Conservation (phyloP, 2,888 invertebrate species). For the Xanthorhoe designata region DNA sequence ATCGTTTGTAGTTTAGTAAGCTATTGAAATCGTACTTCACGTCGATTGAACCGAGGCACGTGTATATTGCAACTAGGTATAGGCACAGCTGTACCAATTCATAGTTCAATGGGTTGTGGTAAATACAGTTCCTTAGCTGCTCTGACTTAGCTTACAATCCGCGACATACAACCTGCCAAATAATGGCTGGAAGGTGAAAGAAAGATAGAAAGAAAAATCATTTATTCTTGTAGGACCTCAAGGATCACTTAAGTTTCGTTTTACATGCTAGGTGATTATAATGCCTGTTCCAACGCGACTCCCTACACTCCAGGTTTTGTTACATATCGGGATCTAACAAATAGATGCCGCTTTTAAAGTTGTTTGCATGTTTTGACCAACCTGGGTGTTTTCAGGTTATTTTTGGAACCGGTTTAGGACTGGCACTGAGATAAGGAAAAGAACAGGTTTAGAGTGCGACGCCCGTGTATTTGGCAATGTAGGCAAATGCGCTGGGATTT, state of each 20-base stretch:
- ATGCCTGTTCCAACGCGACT: no score
- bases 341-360: conserved; percentile 9
- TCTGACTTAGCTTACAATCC: conserved; percentile 15
- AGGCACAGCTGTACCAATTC: conserved; percentile 26
- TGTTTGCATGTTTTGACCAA: conserved; percentile 11
- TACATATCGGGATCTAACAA: conserved; percentile 38
- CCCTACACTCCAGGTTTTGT: no score
- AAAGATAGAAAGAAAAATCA: no score
- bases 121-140: conserved; percentile 10
- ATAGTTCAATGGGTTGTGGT: conserved; percentile 19
- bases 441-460: conserved; percentile 68
- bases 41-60: background rate
- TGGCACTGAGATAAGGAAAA: conserved; percentile 59
- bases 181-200: conserved; percentile 16
- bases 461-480: conserved; percentile 64
- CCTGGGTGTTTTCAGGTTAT: conserved; percentile 25
- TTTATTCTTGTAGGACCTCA: no score
- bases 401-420: conserved; percentile 64
- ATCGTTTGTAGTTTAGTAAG: no score
- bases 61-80: conserved; percentile 10
- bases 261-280: no score
- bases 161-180: conserved; percentile 13
- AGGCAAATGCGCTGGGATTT: conserved; percentile 57
- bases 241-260: no score
- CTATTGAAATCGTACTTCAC: background rate